These are phyloP conservation scores for Limanda limanda DNA, from an alignment of 2,113 vertebrate genomes.

Conservation along the genomic window DNA sequence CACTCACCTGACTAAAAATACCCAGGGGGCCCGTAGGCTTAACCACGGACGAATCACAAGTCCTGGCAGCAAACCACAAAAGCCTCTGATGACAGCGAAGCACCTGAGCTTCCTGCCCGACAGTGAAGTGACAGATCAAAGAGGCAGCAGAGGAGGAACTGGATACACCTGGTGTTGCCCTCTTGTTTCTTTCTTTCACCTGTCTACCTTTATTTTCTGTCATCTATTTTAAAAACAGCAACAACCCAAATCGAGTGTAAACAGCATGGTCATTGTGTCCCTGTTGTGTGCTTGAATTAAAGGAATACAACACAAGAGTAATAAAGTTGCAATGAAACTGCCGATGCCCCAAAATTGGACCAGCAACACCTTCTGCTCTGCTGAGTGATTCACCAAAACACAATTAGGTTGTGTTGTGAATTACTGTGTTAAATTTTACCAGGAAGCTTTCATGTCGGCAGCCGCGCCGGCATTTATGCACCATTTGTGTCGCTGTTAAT, in stretches of 20 bases:
- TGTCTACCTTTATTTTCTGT: background rate
- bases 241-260: background rate
- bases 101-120: constrained; percentile 53
- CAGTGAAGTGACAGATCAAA: constrained; percentile 44
- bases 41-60: constrained; percentile 23
- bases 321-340: constrained; percentile 14
- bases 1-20: constrained; percentile 58
- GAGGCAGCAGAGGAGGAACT: constrained; percentile 8
- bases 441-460: constrained; percentile 4
- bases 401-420: background rate
- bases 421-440: background rate
- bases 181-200: background rate
- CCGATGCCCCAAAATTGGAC: constrained; percentile 13
- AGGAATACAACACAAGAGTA: constrained; percentile 16
- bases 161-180: constrained; percentile 44
- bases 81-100: constrained; percentile 27
- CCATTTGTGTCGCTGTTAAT: constrained; percentile 34
- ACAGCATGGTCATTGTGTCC: background rate
- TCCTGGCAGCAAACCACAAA: constrained; percentile 34
- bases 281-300: background rate
- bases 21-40: constrained; percentile 15
- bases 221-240: background rate
- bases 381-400: background rate
- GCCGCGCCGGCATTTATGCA: constrained; percentile 7
- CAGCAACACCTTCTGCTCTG: background rate